A percentile compares a stretch with the other conserved stretches of the same genome.
Conservation (phyloP, 1,140 invertebrate species). For the Drosophila malerkotliana region DNA sequence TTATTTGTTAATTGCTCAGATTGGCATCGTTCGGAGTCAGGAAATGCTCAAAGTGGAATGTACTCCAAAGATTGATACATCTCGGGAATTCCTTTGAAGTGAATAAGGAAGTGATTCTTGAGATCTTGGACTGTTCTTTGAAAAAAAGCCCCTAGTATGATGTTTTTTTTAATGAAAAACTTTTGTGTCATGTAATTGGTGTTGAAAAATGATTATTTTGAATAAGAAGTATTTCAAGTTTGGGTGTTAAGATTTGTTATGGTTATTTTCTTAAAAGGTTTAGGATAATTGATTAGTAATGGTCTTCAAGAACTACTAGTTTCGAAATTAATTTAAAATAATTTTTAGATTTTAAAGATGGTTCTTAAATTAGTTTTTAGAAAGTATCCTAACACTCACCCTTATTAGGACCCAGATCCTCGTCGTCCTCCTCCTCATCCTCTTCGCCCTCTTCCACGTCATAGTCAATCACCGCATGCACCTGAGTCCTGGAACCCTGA, state of each 20-base stretch:
- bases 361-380: not conserved
- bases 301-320: too few species aligned
- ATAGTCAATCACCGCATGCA: conserved; percentile 83
- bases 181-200: not conserved
- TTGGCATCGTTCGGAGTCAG: conserved; percentile 16
- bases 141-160: not conserved
- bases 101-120: conserved; percentile 38
- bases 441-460: conserved; percentile 83
- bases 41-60: conserved; percentile 36
- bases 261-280: not conserved
- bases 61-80: conserved; percentile 17
- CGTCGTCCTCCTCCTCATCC: conserved; percentile 72
- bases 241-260: not conserved
- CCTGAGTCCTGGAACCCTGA: conserved; percentile 78
- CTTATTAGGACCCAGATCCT: conserved; percentile 53
- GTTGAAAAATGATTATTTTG: not conserved
- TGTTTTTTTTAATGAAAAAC: not conserved
- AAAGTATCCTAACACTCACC: conserved; percentile 43
- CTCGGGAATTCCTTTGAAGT: conserved; percentile 12
- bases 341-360: too few species aligned
- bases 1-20: conserved; percentile 31
- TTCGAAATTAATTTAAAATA: not conserved
- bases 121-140: conserved; percentile 12
- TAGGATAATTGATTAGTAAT: too few species aligned
- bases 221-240: not conserved